Percentiles rank a stretch among this genome's conserved stretches.
Conservation (phyloP, 2,888 invertebrate species). For the Caenorhabditis sulstoni region DNA sequence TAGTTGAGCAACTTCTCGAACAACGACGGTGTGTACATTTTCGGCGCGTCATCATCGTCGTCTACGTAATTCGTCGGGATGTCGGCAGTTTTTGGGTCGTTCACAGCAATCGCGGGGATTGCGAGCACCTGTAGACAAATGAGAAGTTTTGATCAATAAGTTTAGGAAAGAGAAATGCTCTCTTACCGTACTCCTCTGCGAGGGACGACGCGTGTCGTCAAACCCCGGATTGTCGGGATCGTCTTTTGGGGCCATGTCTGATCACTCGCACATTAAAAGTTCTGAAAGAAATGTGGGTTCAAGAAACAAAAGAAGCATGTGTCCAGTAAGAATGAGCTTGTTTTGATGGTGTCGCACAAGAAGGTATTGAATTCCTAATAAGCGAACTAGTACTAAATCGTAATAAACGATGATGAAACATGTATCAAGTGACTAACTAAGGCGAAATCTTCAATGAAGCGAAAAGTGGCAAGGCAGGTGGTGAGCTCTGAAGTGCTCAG, state of each 20-base stretch:
- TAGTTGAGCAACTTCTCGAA: conserved; percentile 69
- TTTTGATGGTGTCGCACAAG: conserved; percentile 8
- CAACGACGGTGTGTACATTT: conserved; percentile 61
- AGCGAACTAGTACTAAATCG: conserved; percentile 7
- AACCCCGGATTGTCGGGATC: conserved; percentile 52
- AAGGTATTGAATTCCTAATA: conserved; percentile 29
- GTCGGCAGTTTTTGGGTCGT: conserved; percentile 35
- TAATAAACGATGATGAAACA: neutral
- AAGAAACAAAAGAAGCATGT: no score
- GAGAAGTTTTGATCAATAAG: neutral
- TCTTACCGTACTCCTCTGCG: conserved; percentile 59
- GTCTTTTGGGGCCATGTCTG: conserved; percentile 61
- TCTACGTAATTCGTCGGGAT: conserved; percentile 47
- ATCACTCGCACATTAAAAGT: conserved; percentile 47
- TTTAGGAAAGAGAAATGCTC: no score
- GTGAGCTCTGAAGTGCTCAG: neutral
- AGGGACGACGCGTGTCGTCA: conserved; percentile 54
- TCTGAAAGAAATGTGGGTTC: neutral
- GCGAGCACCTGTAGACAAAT: conserved; percentile 37
- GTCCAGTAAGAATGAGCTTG: neutral
- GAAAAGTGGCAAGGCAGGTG: neutral
- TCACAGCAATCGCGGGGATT: conserved; percentile 49
- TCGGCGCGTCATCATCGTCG: conserved; percentile 66
- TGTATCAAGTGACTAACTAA: neutral
- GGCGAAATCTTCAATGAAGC: neutral